Evolutionary conservation across 2,113 vertebrate species (phyloP).

Genomic region (Myrmecobius fasciatus): DNA sequence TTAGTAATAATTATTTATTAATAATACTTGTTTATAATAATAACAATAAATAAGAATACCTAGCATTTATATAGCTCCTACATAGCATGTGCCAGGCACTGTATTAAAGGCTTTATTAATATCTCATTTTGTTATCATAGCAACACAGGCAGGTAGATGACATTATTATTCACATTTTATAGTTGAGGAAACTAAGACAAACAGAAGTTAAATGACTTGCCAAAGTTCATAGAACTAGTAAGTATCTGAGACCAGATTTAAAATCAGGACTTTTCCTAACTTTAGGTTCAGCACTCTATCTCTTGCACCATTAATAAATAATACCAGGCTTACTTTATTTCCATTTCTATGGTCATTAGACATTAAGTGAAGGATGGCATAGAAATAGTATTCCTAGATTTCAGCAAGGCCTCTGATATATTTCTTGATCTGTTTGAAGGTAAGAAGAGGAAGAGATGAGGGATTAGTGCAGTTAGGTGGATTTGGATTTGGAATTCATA

Average conservation of each 20-base stretch:
- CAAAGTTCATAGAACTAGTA: background rate
- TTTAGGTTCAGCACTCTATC: background rate
- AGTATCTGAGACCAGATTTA: background rate
- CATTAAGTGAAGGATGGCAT: background rate
- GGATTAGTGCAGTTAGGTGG: background rate
- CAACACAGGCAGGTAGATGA: background rate
- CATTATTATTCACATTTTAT: constrained; percentile 14
- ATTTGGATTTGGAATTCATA: background rate
- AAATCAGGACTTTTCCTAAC: background rate
- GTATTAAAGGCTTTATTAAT: background rate
- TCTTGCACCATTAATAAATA: background rate
- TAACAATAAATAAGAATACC: background rate
- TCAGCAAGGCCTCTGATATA: background rate
- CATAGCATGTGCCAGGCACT: background rate
- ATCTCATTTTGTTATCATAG: background rate
- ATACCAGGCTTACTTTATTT: background rate
- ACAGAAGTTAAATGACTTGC: background rate
- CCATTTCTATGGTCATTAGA: background rate
- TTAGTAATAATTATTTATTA: background rate
- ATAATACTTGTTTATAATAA: background rate
- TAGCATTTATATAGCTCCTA: background rate
- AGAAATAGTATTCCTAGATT: background rate
- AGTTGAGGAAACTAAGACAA: background rate
- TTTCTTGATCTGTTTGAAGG: background rate
- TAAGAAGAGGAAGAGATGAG: background rate